phyloP scores from a whole-genome alignment of 2,113 vertebrate species.

The Lophura nycthemera region DNA sequence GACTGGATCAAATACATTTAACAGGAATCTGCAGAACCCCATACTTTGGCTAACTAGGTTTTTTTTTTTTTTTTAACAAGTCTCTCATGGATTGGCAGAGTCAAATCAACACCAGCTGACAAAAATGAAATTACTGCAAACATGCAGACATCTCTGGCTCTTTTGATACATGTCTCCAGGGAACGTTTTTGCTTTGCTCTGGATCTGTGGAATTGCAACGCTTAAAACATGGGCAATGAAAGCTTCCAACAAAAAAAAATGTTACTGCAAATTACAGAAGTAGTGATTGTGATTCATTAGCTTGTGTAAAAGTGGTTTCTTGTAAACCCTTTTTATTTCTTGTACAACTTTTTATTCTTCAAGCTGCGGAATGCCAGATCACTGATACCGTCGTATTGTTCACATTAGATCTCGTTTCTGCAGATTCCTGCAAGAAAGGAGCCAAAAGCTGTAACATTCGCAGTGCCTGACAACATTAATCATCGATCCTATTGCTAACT shows the following conservation, averaged over 20 bases:
- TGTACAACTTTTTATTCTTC: background rate
- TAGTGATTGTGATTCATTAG: accelerated
- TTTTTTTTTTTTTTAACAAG: background rate
- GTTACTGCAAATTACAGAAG: background rate
- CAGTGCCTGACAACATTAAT: background rate
- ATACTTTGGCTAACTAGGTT: background rate
- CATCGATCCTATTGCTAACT: background rate
- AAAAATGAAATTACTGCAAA: background rate
- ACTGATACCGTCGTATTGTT: background rate
- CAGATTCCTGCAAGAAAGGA: background rate
- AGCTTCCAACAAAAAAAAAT: background rate
- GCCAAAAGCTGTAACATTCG: background rate
- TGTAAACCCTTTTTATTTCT: background rate
- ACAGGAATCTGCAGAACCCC: background rate
- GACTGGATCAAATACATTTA: background rate
- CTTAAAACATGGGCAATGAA: background rate
- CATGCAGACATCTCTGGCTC: accelerated
- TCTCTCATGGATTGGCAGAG: background rate
- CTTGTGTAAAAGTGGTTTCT: background rate
- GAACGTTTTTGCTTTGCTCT: background rate
- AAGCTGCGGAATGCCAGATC: background rate
- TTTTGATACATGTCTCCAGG: background rate
- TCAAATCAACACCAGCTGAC: background rate
- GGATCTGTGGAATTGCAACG: background rate
- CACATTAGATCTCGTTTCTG: background rate